These are phyloP conservation scores for Smutsia temminckii DNA, from an alignment of 2,797 vertebrate genomes.

Conservation along the genomic window DNA sequence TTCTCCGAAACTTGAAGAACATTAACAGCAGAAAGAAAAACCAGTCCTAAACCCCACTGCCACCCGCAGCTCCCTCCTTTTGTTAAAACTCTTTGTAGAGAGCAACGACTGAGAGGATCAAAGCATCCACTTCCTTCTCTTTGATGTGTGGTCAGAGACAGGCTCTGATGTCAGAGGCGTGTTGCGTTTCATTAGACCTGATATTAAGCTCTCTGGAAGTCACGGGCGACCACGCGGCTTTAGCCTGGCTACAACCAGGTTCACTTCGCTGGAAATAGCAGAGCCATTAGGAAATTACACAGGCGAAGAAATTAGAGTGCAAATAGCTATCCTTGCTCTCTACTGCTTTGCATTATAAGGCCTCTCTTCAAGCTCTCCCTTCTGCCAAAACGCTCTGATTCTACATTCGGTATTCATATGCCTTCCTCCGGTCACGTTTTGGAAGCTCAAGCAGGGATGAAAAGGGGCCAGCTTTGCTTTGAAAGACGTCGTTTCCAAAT, in stretches of 20 bases:
- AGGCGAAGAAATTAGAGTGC: neutral
- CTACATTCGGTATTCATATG: neutral
- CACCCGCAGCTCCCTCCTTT: neutral
- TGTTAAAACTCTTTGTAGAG: constrained; percentile 29
- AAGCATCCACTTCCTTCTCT: constrained; percentile 65
- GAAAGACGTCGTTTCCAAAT: neutral
- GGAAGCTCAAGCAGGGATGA: neutral
- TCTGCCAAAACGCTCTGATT: neutral
- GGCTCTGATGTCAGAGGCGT: constrained; percentile 47
- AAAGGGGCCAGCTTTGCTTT: neutral
- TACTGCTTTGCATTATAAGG: neutral
- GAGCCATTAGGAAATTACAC: neutral
- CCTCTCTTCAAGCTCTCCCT: neutral
- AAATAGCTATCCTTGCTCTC: neutral
- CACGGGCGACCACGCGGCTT: neutral
- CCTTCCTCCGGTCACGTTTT: neutral
- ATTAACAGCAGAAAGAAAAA: constrained; percentile 26
- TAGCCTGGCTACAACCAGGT: neutral
- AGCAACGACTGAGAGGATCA: constrained; percentile 60
- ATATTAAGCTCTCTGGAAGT: constrained; percentile 36
- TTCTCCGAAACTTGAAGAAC: neutral
- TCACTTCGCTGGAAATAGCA: neutral
- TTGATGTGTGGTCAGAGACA: constrained; percentile 65
- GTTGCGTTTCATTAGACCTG: constrained; percentile 57
- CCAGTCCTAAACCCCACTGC: neutral